These are phyloP conservation scores for Antedon bifida DNA, from an alignment of 35 echinoderm and acorn worm genomes.

Conservation along the genomic window DNA sequence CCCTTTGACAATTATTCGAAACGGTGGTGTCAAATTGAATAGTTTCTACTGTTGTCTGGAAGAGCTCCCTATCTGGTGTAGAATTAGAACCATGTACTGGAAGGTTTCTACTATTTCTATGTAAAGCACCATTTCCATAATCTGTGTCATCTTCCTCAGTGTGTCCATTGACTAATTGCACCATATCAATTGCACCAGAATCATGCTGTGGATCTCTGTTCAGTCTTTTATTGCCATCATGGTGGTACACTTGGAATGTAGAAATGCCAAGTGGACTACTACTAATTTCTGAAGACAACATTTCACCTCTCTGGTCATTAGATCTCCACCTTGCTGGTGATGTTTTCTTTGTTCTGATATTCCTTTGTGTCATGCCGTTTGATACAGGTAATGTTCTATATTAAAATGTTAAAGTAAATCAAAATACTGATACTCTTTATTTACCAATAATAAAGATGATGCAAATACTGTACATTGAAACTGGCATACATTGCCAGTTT, in stretches of 20 bases:
- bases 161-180: constrained; percentile 19
- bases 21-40: neutral
- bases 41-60: neutral
- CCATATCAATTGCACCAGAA: constrained; percentile 4
- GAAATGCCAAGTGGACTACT: neutral
- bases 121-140: neutral
- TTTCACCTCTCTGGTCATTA: neutral
- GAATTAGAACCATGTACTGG: neutral
- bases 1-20: neutral
- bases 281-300: neutral
- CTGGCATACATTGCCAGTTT: too few relatives aligned
- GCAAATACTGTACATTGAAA: too few relatives aligned
- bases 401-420: too few relatives aligned
- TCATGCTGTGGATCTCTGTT: neutral
- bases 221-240: neutral
- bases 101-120: neutral
- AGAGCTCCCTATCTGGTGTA: neutral
- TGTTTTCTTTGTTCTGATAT: neutral
- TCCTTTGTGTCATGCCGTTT: neutral
- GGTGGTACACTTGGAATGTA: neutral
- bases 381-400: neutral
- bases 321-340: neutral
- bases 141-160: neutral
- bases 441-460: too few relatives aligned
- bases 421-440: too few relatives aligned